Base-by-base conservation (phyloP, 2,797 vertebrate species). In the Acomys russatus region DNA sequence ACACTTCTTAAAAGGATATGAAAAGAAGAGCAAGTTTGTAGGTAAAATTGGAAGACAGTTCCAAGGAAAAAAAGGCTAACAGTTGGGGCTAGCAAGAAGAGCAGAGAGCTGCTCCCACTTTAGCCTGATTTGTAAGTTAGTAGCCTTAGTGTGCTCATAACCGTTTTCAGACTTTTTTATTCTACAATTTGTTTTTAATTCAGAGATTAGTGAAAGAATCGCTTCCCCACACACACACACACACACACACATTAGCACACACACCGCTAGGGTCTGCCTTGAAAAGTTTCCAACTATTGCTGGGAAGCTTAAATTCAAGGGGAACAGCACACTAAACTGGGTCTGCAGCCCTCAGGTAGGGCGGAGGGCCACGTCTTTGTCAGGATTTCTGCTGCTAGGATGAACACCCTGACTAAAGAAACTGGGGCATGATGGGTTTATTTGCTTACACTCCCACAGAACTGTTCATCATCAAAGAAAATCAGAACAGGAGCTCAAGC, bases 311-410 rank as follows among this genome's bases (percentile, higher is more conserved):
- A 92, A 93, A 87, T 91, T 70, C 91, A 90, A 76, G 76, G 78
- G 91, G 71, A 63, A 91, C 70, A 94, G 93, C 86, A 93, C 90
- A 90, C n/a, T 90, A 94, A 92, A 51, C 95, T 0, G 17, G 49
- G 88, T 9, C 94, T 91, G 56, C 22, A 49, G 91, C 12, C 64
- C 88, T 73, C 35, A 84, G 1, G 17, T 17, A 64, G 87, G 96
- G 96, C 90, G 38, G 38, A 99, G 98, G 98, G 99, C 99, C 98
- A 99, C 97, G 11, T 76, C 23, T 14, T 76, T 17, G 56, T 59
- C 15, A 15, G 38, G 73, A 38, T 76, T 49, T 44, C 23, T 28
- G 6, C 8, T 49, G 25, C 23, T 49, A 1, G 28, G 23, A 49
- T 38, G 44, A 15, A 49, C 38, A 49, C 38, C 12, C 9, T 49